Base-by-base conservation (phyloP, 64 coral and sea anemone genomes). In the Pocillopora verrucosa region DNA sequence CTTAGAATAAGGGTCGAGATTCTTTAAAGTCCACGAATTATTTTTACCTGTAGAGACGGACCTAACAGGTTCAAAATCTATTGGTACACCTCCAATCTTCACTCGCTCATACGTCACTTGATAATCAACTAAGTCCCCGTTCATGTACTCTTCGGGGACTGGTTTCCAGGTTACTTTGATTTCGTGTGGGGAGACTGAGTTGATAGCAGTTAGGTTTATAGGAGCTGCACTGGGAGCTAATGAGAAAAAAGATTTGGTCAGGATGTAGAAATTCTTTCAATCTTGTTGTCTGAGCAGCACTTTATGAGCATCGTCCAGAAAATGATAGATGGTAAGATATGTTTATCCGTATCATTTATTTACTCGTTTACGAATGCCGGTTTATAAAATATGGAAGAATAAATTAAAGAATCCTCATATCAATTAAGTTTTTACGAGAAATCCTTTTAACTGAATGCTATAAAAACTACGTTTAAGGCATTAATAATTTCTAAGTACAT, bases 141-240 rank as follows among this genome's bases (percentile, higher is more conserved):
- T 37, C 82, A 14, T 85, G 35, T 56, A 72, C 37, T 25, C 10
- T 20, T 3, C 0, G 36, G 82, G 82, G 4, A 85, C 82, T 70
- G 37, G 37, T 85, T 70, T 22, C 82, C 82, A 85, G 65, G 82
- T 24, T 19, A 85, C 82, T 0, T 57, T 57, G 38, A 85, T 19
- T 13, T n/a, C 70, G 17, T 35, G 4, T 19, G 82, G 82, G 26
- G 82, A 85, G 10, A 85, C 2, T 22, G 16, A 11, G 12, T 13
- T 34, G 12, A 72, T 24, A 13, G 82, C 4, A 56, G 12, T 58
- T 2, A 85, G 2, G 22, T 57, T 0, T 0, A 57, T 19, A 12
- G 82, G 82, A 72, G 82, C 36, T 25, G 16, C 10, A 72, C 82
- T 85, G 65, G 82, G 82, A 15, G 72, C 82, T 85, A 85, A 16